These are phyloP conservation scores for Sebastes glaucus DNA, from an alignment of 2,797 vertebrate genomes.

Conservation along the genomic window DNA sequence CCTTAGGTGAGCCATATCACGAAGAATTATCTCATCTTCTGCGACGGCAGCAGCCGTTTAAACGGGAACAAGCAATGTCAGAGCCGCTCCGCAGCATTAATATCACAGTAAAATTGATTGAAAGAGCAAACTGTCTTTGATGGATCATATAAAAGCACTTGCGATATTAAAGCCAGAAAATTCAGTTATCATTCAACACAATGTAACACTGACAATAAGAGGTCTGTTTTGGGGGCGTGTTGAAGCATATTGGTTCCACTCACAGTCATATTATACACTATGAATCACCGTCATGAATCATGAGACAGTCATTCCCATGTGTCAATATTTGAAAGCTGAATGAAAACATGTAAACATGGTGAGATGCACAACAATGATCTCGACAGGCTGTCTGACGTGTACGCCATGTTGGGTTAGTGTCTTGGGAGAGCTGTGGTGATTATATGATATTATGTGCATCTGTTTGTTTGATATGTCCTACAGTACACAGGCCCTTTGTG, in stretches of 20 bases:
- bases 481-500: background rate
- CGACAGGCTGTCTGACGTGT: conserved; percentile 11
- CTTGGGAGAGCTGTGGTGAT: conserved; percentile 7
- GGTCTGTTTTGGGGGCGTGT: background rate
- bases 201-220: conserved; percentile 22
- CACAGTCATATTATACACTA: background rate
- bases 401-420: conserved; percentile 5
- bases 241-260: background rate
- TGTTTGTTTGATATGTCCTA: conserved; percentile 27
- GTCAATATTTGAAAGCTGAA: conserved; percentile 32
- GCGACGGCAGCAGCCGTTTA: conserved; percentile 20
- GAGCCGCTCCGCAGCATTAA: conserved; percentile 11
- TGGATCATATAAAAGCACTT: conserved; percentile 27
- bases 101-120: conserved; percentile 43
- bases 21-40: conserved; percentile 49
- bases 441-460: conserved; percentile 14
- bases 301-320: conserved; percentile 15
- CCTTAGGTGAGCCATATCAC: conserved; percentile 55
- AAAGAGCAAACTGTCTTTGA: conserved; percentile 49
- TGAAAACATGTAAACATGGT: conserved; percentile 34
- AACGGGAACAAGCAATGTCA: conserved; percentile 35
- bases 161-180: background rate
- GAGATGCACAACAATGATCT: conserved; percentile 11
- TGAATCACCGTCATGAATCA: conserved; percentile 15
- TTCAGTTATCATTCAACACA: background rate